A percentile compares a stretch with the other conserved stretches of the same genome.
These are phyloP conservation scores for Eurystomus gularis DNA, from an alignment of 2,113 vertebrate species.

Conservation along the genomic window DNA sequence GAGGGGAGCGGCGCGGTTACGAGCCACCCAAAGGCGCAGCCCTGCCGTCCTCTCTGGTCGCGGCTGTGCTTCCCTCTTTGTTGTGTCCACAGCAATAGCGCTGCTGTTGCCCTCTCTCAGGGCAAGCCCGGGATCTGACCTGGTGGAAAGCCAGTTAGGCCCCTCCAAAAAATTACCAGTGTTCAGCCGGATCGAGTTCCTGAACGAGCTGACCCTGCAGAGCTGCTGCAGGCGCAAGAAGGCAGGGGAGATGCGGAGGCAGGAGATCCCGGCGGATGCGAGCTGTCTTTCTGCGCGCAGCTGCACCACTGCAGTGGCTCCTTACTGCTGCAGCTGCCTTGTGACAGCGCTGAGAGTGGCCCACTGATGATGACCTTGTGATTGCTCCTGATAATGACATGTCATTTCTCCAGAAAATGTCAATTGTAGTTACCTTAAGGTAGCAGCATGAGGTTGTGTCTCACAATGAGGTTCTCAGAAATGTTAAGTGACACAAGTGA, in stretches of 20 bases:
- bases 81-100: neutral
- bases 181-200: neutral
- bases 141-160: neutral
- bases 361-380: neutral
- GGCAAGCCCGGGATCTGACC: neutral
- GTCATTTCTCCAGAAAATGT: neutral
- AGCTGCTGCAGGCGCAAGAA: neutral
- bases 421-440: neutral
- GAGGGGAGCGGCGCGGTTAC: neutral
- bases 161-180: neutral
- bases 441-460: neutral
- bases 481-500: neutral
- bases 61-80: neutral
- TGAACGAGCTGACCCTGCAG: neutral
- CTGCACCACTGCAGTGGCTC: neutral
- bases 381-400: rapidly evolving
- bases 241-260: neutral
- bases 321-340: neutral
- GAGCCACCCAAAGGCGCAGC: constrained; percentile 1
- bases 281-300: neutral
- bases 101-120: constrained; percentile 1
- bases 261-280: rapidly evolving
- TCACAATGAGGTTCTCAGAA: neutral
- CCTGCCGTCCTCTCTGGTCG: neutral
- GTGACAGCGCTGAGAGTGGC: neutral